Base-by-base conservation (phyloP, 2,113 vertebrate genomes). In the Mugil cephalus region DNA sequence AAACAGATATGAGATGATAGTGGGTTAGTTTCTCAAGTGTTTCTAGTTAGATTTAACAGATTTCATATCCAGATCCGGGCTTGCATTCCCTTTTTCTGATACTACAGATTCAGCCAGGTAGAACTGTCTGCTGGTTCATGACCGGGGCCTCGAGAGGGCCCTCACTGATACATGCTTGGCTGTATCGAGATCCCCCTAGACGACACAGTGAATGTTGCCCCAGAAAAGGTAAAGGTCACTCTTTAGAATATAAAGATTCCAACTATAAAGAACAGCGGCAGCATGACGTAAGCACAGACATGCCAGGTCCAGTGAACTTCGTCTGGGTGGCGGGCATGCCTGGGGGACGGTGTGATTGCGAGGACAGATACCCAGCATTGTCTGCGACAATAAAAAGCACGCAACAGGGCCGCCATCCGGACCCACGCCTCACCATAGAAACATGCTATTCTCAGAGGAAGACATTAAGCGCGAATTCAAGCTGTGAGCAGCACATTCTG, bases 401-500 rank as follows among this genome's bases (percentile, higher is more conserved):
- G 1, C n/a, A 63, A 68, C 70, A 83, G 14, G 15, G 50, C 39
- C 46, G 34, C 21, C 48, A 2, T 56, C 42, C 36, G 9, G 58
- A 8, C 52, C 40, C 36, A 62, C 56, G 70, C 56, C 0, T 82
- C 66, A 35, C 76, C 61, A 77, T 47, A 38, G 79, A 53, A 69
- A 81, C 66, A 10, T 9, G 10, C 46, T 42, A 42, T 47, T 69
- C 54, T 40, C 78, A 79, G 19, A 84, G 83, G 73, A 80, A 68
- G 54, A 43, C 9, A 14, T 34, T 51, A 43, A 59, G 30, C 30
- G 48, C 15, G 7, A 59, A 80, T 74, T 72, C 17, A 71, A 45
- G 65, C 69, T 54, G 74, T 52, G 53, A 63, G 50, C 59, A 62
- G 79, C 61, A 71, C 69, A 79, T 81, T 77, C 62, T 81, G 42